These are phyloP conservation scores for Gnathonemus longibarbis DNA, from an alignment of 2,113 vertebrate genomes.

Conservation along the genomic window DNA sequence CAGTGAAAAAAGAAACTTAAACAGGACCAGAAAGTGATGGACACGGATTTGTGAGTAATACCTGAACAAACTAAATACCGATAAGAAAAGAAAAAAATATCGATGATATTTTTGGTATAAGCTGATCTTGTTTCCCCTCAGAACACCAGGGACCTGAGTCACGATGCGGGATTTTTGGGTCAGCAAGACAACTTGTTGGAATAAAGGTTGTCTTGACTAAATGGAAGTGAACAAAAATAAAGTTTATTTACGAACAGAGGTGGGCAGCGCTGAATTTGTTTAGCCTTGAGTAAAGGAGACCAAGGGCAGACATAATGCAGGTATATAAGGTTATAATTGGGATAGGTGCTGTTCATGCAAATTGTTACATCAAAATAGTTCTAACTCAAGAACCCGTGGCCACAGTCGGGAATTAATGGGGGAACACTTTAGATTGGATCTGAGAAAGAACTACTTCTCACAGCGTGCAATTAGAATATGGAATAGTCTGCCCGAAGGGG, in stretches of 20 bases:
- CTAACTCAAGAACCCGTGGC: background rate
- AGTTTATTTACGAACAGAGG: background rate
- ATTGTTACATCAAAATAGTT: background rate
- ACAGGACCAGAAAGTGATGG: background rate
- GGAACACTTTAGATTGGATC: background rate
- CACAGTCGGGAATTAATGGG: background rate
- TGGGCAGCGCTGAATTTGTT: background rate
- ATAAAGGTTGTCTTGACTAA: background rate
- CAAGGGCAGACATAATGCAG: background rate
- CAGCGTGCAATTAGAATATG: background rate
- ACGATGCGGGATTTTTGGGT: background rate
- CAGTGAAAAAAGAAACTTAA: background rate
- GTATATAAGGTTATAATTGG: background rate
- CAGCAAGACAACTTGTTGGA: background rate
- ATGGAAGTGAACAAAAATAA: background rate
- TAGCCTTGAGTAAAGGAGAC: background rate
- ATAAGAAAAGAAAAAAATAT: background rate
- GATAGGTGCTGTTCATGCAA: background rate
- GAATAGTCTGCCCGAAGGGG: too few relatives aligned
- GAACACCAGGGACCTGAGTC: background rate
- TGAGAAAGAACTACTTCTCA: background rate
- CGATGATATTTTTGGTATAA: too few relatives aligned
- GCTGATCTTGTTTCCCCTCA: background rate
- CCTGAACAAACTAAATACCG: background rate
- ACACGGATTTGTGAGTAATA: background rate